Conservation (phyloP, 2,113 vertebrate genomes). For the Ptilorrhoa leucosticta region DNA sequence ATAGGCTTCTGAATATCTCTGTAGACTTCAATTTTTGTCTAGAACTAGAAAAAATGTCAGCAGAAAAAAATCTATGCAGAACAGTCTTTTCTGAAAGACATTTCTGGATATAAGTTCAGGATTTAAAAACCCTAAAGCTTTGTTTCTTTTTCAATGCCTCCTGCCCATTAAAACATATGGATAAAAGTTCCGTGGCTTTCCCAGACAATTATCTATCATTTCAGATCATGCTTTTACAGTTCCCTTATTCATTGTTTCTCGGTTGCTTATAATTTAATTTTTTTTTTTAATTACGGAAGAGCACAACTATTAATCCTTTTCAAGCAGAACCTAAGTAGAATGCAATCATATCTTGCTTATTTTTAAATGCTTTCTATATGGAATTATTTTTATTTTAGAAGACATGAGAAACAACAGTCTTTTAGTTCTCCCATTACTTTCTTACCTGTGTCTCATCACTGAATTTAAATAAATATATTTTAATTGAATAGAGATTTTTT, state of each 20-base stretch:
- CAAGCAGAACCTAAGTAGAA: neutral
- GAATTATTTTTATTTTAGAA: neutral
- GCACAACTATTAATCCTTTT: neutral
- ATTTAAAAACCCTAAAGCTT: neutral
- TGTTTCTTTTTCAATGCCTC: neutral
- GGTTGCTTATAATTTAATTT: neutral
- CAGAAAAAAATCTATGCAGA: neutral
- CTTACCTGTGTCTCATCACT: neutral
- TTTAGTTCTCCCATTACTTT: neutral
- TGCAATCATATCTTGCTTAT: neutral
- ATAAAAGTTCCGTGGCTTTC: neutral
- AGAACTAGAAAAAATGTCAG: neutral
- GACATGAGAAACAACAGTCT: accelerated
- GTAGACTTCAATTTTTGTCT: neutral
- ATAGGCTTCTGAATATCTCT: neutral
- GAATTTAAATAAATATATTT: neutral
- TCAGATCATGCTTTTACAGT: neutral
- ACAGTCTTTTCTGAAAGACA: neutral
- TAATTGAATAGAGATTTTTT: neutral
- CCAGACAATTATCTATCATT: neutral
- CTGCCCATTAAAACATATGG: neutral
- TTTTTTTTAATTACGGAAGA: neutral
- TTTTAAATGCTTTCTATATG: neutral
- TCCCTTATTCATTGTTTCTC: neutral
- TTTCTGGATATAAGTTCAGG: neutral